Evolutionary conservation across 2,888 invertebrate species (phyloP).

Genomic region (Matsumyia berberina): DNA sequence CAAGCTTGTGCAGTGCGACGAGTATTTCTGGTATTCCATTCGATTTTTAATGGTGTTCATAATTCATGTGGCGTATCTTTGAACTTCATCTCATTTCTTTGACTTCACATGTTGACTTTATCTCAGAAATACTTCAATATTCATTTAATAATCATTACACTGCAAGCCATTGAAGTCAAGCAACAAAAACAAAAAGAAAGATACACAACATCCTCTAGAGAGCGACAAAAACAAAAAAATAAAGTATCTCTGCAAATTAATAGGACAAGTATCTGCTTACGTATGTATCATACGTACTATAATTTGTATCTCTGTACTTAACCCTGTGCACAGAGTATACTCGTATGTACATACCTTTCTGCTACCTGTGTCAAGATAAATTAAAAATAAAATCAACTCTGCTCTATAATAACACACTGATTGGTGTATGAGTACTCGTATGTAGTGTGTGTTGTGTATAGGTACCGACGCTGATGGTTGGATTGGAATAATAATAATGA

Average conservation of each 20-base stretch:
- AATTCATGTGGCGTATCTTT: constrained; percentile 63
- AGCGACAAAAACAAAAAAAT: background rate
- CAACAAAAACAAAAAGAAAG: background rate
- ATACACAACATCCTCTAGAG: constrained; percentile 37
- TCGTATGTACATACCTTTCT: constrained; percentile 52
- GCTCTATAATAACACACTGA: constrained; percentile 66
- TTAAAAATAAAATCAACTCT: constrained; percentile 72
- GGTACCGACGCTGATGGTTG: constrained; percentile 8
- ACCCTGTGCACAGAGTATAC: constrained; percentile 54
- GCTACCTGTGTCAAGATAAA: constrained; percentile 74
- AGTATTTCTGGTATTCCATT: constrained; percentile 56
- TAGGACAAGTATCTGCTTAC: constrained; percentile 60
- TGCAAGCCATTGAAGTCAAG: background rate
- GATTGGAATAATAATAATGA: constrained; percentile 67
- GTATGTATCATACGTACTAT: constrained; percentile 37
- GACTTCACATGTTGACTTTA: constrained; percentile 49
- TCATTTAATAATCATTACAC: constrained; percentile 65
- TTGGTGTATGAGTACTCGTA: constrained; percentile 44
- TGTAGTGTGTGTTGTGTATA: background rate
- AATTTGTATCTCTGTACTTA: constrained; percentile 69
- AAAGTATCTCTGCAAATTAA: constrained; percentile 69
- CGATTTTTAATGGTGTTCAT: constrained; percentile 69
- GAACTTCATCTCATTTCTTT: constrained; percentile 65
- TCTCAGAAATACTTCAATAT: constrained; percentile 65
- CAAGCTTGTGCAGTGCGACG: constrained; percentile 6